Base-by-base conservation (phyloP, 2,888 invertebrate species). In the Mycalesis mineus region DNA sequence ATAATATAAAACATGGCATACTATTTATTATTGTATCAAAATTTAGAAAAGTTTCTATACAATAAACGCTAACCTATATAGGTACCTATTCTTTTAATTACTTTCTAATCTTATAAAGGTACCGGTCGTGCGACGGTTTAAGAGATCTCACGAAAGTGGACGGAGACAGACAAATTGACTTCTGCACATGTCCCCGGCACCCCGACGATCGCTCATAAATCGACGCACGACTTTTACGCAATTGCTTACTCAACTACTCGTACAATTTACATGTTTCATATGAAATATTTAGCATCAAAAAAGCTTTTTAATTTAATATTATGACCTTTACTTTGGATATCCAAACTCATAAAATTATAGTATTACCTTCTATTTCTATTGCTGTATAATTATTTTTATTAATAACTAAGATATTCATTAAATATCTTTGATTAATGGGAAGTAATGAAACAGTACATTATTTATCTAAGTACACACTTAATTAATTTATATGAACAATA, bases 241-340 rank as follows among this genome's bases (percentile, higher is more conserved):
- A n/a, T n/a, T n/a, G n/a, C n/a, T 33, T 9, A 7, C 33, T 33
- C 2, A 33, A 7, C 33, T 11, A n/a, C 14, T 5, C 13, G n/a
- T 14, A 7, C 14, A 39, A 14, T 39, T 37, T 37, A 37, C 37
- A 37, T 37, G 37, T 37, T n/a, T n/a, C n/a, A 22, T 5, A 22
- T 2, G 2, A 22, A 22, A 22, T 22, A 22, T 22, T 22, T 5
- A 14, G 14, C 7, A 9, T 33, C 33, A 33, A 33, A 11, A 11
- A 4, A 36, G 2, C 14, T 8, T 29, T 8, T 15, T 42, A 42
- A 17, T 31, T 67, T 66, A 57, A 65, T 85, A 86, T 87, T 87
- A 87, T 87, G 87, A 80, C 87, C 67, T 22, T 75, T 84, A 86
- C 86, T 86, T 85, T 83, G 87, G 87, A 84, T 58, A 58, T 64